Evolutionary conservation across 1,140 invertebrate genomes (phyloP).

Genomic region (Vanessa tameamea): DNA sequence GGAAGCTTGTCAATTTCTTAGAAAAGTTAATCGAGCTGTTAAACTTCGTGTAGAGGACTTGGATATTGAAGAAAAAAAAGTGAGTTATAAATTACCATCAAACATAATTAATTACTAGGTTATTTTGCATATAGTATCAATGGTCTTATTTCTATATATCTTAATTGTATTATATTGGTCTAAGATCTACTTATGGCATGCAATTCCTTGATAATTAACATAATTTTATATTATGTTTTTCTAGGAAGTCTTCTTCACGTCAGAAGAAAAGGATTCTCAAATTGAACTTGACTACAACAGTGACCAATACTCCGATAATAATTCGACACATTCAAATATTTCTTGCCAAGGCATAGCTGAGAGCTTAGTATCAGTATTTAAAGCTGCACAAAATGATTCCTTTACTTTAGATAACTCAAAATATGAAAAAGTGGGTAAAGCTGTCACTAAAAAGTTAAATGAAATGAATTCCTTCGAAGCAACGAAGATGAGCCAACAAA

Average conservation of each 20-base stretch:
- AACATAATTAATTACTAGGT: no score
- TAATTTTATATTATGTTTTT: constrained; percentile 16
- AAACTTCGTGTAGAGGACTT: constrained; percentile 15
- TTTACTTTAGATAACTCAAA: constrained; percentile 59
- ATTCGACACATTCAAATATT: constrained; percentile 30
- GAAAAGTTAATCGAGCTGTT: constrained; percentile 53
- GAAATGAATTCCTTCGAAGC: constrained; percentile 65
- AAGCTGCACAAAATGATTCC: constrained; percentile 61
- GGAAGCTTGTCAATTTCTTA: constrained; percentile 66
- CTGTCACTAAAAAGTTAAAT: constrained; percentile 55
- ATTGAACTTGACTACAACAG: constrained; percentile 38
- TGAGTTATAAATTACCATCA: not conserved
- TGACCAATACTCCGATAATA: constrained; percentile 25
- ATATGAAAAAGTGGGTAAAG: constrained; percentile 53
- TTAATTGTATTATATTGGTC: no score
- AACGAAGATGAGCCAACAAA: constrained; percentile 53
- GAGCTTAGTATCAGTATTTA: constrained; percentile 57
- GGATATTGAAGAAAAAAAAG: constrained; percentile 15
- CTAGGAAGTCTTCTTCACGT: constrained; percentile 32
- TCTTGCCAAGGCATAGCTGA: constrained; percentile 55
- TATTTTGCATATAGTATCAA: no score
- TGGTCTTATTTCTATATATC: no score
- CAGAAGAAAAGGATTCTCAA: constrained; percentile 34
- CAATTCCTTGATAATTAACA: no score
- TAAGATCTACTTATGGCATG: no score